Conservation (phyloP, 2,113 vertebrate genomes). For the Heptranchias perlo region DNA sequence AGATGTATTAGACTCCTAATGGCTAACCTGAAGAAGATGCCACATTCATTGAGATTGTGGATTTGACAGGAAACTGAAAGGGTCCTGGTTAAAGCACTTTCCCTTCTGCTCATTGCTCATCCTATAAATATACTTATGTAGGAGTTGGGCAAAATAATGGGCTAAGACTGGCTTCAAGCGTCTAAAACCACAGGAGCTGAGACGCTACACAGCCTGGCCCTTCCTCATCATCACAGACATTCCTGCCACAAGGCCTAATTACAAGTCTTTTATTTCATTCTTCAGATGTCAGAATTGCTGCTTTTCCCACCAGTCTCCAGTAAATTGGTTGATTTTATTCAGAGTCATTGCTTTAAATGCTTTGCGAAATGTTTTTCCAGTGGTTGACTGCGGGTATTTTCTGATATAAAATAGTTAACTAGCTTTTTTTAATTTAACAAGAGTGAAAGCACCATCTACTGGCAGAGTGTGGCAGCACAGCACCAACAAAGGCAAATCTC, state of each 20-base stretch:
- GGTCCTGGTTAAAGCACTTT: background rate
- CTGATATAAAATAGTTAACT: background rate
- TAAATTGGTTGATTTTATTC: background rate
- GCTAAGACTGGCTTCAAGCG: background rate
- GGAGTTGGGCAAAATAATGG: background rate
- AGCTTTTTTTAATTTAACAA: background rate
- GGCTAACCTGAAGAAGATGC: background rate
- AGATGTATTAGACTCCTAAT: background rate
- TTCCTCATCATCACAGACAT: no score
- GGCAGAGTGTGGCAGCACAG: background rate
- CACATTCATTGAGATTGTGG: background rate
- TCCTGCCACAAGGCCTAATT: background rate
- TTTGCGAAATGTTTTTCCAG: background rate
- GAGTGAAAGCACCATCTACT: conserved; percentile 18
- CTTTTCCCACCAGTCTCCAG: background rate
- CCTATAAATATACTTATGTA: background rate
- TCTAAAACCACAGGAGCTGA: background rate
- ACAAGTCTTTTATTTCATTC: background rate
- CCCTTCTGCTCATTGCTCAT: background rate
- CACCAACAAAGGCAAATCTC: background rate
- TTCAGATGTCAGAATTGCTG: background rate
- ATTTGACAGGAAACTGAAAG: background rate
- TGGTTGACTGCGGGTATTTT: background rate
- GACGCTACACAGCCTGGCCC: background rate
- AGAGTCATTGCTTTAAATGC: background rate